These are phyloP conservation scores for Dreissena polymorpha DNA, from an alignment of 1,140 invertebrate genomes.

Conservation along the genomic window DNA sequence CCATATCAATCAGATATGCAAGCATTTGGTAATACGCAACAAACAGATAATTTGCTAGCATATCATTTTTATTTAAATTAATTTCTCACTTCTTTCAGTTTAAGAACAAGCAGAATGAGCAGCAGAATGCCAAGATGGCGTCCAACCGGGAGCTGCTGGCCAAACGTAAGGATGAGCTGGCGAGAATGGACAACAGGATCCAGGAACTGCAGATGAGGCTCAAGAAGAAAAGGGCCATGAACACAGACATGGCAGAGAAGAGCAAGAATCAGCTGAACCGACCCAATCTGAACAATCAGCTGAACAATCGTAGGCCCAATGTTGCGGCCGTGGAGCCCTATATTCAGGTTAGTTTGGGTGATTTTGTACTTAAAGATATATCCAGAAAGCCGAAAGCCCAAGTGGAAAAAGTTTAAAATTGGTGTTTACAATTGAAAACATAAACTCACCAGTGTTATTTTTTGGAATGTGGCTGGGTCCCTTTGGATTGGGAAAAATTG, in stretches of 20 bases:
- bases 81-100: not conserved
- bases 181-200: constrained; percentile 94
- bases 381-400: too few species aligned
- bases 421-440: too few species aligned
- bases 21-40: too few species aligned
- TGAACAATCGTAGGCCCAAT: constrained; percentile 65
- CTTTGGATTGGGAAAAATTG: too few species aligned
- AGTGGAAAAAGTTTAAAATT: too few species aligned
- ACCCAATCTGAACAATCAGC: constrained; percentile 90
- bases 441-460: too few species aligned
- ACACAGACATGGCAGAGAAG: constrained; percentile 88
- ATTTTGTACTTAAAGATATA: too few species aligned
- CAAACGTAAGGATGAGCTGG: constrained; percentile 93
- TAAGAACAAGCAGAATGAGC: constrained; percentile 94
- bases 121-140: constrained; percentile 92
- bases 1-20: too few species aligned
- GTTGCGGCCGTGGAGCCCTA: constrained; percentile 93
- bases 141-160: constrained; percentile 92
- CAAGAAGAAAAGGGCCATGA: constrained; percentile 80
- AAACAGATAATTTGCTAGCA: too few species aligned
- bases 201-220: constrained; percentile 95
- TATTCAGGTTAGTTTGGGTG: constrained; percentile 85
- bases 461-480: too few species aligned
- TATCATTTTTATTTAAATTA: not conserved
- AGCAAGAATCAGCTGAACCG: constrained; percentile 86